Evolutionary conservation across 2,113 vertebrate species (phyloP).

Genomic region (Mirza zaza): DNA sequence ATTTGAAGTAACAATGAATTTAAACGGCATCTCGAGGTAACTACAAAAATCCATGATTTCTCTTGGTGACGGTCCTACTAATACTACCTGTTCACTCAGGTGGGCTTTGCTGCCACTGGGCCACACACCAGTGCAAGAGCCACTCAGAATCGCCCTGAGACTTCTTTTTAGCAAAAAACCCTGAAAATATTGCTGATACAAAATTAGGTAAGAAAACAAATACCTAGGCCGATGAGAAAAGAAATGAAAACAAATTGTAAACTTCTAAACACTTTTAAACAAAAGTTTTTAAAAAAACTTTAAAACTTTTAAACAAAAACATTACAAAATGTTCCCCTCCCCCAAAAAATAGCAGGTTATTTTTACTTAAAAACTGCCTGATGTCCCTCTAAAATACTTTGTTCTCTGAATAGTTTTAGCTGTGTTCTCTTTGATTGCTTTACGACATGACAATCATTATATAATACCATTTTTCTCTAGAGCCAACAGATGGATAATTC

Average conservation of each 20-base stretch:
- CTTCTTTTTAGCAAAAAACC: background rate
- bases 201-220: background rate
- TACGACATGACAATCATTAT: background rate
- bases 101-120: background rate
- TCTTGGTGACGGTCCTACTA: background rate
- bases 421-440: background rate
- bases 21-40: background rate
- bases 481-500: background rate
- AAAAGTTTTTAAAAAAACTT: too few species aligned
- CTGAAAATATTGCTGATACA: background rate
- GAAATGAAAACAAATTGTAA: background rate
- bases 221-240: background rate
- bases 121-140: background rate
- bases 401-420: background rate
- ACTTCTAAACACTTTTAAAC: background rate
- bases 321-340: background rate
- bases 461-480: background rate
- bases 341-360: background rate
- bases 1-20: background rate
- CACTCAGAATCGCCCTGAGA: too few species aligned
- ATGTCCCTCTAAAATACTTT: background rate
- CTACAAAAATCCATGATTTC: background rate
- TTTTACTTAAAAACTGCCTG: background rate
- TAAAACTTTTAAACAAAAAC: background rate
- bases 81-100: background rate